Evolutionary conservation across 2,113 vertebrate species (phyloP).

Genomic region (Murina feae): DNA sequence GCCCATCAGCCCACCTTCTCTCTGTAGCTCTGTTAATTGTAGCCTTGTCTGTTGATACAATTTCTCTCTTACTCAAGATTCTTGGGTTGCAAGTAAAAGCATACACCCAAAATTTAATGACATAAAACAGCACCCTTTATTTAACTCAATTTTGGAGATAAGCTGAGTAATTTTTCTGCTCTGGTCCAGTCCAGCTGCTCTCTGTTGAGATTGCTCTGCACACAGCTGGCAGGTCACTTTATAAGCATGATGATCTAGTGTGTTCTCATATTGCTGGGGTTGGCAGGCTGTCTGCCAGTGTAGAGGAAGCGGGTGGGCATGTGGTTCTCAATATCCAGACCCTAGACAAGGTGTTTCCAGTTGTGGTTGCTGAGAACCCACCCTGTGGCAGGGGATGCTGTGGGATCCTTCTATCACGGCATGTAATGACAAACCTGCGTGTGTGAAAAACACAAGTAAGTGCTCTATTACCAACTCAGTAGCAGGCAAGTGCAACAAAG

Average conservation of each 20-base stretch:
- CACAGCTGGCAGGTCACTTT: neutral
- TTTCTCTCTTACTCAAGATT: conserved; percentile 14
- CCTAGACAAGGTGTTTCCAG: neutral
- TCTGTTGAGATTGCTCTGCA: neutral
- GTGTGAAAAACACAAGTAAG: conserved; percentile 9
- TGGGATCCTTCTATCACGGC: neutral
- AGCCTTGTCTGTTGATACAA: neutral
- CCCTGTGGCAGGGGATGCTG: neutral
- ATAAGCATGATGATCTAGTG: neutral
- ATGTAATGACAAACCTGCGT: neutral
- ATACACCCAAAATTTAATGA: neutral
- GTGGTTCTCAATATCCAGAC: neutral
- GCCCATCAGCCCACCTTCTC: neutral
- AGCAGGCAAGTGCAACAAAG: neutral
- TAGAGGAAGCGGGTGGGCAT: neutral
- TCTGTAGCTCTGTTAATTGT: neutral
- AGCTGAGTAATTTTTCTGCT: neutral
- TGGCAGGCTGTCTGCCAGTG: neutral
- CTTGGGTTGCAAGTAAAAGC: neutral
- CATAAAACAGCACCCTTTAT: neutral
- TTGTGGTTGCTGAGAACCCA: neutral
- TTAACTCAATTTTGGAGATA: neutral
- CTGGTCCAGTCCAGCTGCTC: neutral
- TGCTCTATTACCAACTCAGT: neutral
- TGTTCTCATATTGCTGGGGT: neutral